Percentiles rank a stretch among this genome's conserved stretches.
These are phyloP conservation scores for Perizoma affinitatum DNA, from an alignment of 2,888 invertebrate genomes.

Conservation along the genomic window DNA sequence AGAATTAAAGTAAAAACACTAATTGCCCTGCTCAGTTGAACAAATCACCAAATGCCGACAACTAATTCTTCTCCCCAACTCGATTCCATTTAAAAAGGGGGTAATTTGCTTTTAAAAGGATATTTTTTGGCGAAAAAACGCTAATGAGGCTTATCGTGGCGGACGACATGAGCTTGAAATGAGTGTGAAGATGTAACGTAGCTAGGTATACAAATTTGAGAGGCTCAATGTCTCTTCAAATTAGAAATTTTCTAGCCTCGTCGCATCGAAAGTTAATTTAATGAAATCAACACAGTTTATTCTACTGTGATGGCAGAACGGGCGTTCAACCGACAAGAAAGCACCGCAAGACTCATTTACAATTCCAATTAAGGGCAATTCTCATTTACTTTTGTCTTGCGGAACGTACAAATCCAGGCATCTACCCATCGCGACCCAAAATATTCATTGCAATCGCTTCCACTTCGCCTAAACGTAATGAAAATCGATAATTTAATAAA, in stretches of 20 bases:
- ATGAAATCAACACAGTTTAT: slow-evolving; percentile 82
- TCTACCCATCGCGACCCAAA: slow-evolving; percentile 49
- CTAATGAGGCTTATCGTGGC: slow-evolving; percentile 46
- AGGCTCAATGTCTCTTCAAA: slow-evolving; percentile 55
- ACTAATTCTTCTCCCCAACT: slow-evolving; percentile 44
- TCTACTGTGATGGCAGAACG: slow-evolving; percentile 72
- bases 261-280: slow-evolving; percentile 73
- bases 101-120: slow-evolving; percentile 50
- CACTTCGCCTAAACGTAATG: slow-evolving; percentile 38
- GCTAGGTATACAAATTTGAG: slow-evolving; percentile 34
- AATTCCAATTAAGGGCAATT: slow-evolving; percentile 81
- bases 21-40: slow-evolving; percentile 38
- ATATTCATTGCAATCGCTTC: slow-evolving; percentile 44
- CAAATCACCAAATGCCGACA: slow-evolving; percentile 42
- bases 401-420: slow-evolving; percentile 68
- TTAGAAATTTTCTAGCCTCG: slow-evolving; percentile 58
- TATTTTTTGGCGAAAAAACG: slow-evolving; percentile 45
- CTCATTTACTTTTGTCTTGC: slow-evolving; percentile 79
- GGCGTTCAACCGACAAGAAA: slow-evolving; percentile 77
- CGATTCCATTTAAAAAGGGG: slow-evolving; percentile 46
- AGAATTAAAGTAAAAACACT: slow-evolving; percentile 37
- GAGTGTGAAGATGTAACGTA: slow-evolving; percentile 57
- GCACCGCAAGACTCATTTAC: slow-evolving; percentile 80
- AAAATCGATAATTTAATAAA: slow-evolving; percentile 35
- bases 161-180: slow-evolving; percentile 50